Conservation (phyloP, 1,140 invertebrate genomes). For the Macrosteles quadrilineatus region DNA sequence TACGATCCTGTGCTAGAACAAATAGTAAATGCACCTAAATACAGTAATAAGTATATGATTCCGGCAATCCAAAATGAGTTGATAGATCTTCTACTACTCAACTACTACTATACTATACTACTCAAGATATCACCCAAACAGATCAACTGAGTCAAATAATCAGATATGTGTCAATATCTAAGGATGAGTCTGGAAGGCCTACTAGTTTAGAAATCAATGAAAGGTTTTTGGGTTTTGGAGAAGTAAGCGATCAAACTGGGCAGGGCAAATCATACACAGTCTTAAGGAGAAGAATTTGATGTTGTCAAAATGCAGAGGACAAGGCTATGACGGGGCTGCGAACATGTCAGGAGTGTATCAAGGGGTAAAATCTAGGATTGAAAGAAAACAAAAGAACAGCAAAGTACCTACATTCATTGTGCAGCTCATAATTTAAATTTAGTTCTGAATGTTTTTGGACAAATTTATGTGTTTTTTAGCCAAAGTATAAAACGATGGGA, state of each 20-base stretch:
- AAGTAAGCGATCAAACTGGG: slow-evolving; percentile 10
- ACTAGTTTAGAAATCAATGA: no score
- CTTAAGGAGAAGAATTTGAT: no score
- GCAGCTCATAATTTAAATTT: no score
- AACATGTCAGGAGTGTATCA: slow-evolving; percentile 10
- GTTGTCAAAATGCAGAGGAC: no score
- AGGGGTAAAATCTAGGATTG: no score
- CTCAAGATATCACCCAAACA: no score
- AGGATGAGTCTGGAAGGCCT: no score
- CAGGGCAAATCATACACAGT: not conserved
- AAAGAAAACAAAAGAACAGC: not conserved
- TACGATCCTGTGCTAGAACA: not conserved
- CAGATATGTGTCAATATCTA: no score
- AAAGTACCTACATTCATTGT: not conserved
- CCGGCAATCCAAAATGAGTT: slow-evolving; percentile 8
- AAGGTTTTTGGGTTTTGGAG: slow-evolving; percentile 3
- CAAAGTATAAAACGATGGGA: slow-evolving; percentile 10
- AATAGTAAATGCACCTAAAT: no score
- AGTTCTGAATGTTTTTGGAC: not conserved
- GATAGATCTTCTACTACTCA: no score
- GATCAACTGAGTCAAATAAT: no score
- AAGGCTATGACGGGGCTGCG: not conserved
- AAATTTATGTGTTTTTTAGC: slow-evolving; percentile 6
- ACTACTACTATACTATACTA: no score
- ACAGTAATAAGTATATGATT: slow-evolving; percentile 11